Percentiles rank a stretch among this genome's conserved stretches.
Conservation (phyloP, 2,888 invertebrate genomes). For the Anoncus sp. region DNA sequence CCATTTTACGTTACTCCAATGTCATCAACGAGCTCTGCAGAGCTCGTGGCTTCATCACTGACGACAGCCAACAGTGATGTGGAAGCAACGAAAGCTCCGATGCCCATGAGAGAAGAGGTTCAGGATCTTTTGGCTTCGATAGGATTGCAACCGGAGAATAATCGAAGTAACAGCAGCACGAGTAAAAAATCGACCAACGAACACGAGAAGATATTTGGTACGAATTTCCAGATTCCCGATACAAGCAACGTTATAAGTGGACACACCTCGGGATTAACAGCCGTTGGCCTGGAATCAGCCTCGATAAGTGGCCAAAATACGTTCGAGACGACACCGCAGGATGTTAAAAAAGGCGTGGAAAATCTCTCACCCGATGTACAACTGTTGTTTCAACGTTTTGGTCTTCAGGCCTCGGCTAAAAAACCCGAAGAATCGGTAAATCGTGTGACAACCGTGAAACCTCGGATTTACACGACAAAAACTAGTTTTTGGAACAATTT, state of each 20-base stretch:
- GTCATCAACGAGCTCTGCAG: slow-evolving; percentile 57
- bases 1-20: slow-evolving; percentile 76
- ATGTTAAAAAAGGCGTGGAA: slow-evolving; percentile 75
- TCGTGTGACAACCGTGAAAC: slow-evolving; percentile 66
- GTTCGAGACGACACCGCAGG: slow-evolving; percentile 68
- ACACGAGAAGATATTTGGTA: slow-evolving; percentile 57
- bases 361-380: slow-evolving; percentile 80
- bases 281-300: slow-evolving; percentile 54
- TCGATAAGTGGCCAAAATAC: slow-evolving; percentile 73
- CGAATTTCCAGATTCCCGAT: slow-evolving; percentile 67
- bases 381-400: slow-evolving; percentile 78
- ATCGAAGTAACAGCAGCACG: slow-evolving; percentile 53
- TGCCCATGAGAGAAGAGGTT: slow-evolving; percentile 79
- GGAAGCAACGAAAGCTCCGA: slow-evolving; percentile 65
- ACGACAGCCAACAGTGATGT: slow-evolving; percentile 35
- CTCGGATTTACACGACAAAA: slow-evolving; percentile 62
- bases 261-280: slow-evolving; percentile 60
- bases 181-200: slow-evolving; percentile 40
- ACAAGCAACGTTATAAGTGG: slow-evolving; percentile 57
- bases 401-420: slow-evolving; percentile 71
- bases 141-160: slow-evolving; percentile 78
- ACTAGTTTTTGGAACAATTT: slow-evolving; percentile 81
- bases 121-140: slow-evolving; percentile 82
- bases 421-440: slow-evolving; percentile 14
- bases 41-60: slow-evolving; percentile 30